phyloP scores from a whole-genome alignment of 2,113 vertebrate species.

The Spermophilus dauricus region DNA sequence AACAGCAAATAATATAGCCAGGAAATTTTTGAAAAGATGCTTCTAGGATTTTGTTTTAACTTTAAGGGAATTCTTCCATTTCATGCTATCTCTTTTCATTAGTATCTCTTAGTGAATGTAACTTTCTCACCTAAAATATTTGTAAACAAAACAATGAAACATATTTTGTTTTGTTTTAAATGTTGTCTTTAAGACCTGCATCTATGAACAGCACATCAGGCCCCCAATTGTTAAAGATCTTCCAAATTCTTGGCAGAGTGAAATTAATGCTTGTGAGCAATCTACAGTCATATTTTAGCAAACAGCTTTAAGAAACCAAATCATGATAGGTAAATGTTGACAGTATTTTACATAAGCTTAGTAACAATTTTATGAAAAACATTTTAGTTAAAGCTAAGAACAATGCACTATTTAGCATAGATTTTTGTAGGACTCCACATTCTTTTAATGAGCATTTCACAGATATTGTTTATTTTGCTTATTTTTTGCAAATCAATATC shows the following conservation, averaged over 20 bases:
- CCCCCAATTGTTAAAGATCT: background rate
- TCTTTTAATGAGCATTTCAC: background rate
- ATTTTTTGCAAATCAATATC: conserved; percentile 34
- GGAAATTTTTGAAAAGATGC: background rate
- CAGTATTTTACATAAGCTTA: conserved; percentile 51
- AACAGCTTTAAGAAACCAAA: conserved; percentile 40
- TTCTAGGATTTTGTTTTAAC: background rate
- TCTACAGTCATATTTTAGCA: conserved; percentile 12
- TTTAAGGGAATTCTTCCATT: background rate
- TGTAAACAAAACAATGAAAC: background rate
- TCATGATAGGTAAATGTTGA: background rate
- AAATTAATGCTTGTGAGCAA: background rate
- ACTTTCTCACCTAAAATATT: conserved; percentile 32
- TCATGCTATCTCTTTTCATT: background rate
- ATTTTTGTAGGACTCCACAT: background rate
- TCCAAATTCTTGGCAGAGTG: conserved; percentile 18
- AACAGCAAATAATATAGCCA: conserved; percentile 26
- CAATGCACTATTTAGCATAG: background rate
- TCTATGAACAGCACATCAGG: background rate
- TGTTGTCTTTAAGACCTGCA: conserved; percentile 16
- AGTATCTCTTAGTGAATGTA: conserved; percentile 37
- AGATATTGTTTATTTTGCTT: conserved; percentile 30
- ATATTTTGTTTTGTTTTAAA: background rate
- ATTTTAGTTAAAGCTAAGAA: background rate
- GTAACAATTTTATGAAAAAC: conserved; percentile 12